Conservation (phyloP, 2,113 vertebrate genomes). For the Myrmecophaga tridactyla region DNA sequence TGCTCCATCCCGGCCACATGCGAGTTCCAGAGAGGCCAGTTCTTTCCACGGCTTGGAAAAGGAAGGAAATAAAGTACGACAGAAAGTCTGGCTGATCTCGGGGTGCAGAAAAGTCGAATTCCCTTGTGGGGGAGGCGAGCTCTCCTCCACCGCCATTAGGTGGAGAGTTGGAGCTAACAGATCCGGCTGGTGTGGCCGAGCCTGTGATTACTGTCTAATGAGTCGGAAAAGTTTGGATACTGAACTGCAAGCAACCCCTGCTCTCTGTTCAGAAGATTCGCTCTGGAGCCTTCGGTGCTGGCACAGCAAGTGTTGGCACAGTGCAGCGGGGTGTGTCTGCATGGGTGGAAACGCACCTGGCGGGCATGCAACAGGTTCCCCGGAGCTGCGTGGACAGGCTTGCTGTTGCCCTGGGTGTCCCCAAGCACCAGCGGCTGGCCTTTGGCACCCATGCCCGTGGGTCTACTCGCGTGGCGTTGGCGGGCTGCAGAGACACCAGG, state of each 20-base stretch:
- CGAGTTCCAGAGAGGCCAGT: not conserved
- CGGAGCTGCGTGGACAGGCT: not conserved
- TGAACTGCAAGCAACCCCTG: conserved; percentile 6
- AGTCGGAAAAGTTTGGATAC: not conserved
- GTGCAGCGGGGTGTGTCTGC: not conserved
- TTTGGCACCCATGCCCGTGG: not conserved
- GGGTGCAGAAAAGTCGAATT: not conserved
- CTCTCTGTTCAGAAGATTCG: conserved; percentile 9
- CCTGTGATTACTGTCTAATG: conserved; percentile 45
- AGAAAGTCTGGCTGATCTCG: not conserved
- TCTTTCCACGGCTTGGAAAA: not conserved
- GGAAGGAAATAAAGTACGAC: not conserved
- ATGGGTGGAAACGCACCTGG: conserved; percentile 28
- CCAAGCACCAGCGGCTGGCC: fast-evolving
- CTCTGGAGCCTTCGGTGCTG: conserved; percentile 26
- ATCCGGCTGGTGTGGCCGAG: not conserved
- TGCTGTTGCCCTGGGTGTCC: not conserved
- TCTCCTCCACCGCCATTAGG: not conserved
- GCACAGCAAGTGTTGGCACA: conserved; percentile 10
- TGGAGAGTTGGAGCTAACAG: not conserved
- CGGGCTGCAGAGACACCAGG: conserved; percentile 19
- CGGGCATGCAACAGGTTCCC: not conserved
- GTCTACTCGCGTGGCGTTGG: not conserved
- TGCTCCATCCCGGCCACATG: not conserved
- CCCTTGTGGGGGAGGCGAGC: not conserved